Base-by-base conservation (phyloP, 2,888 invertebrate genomes). In the Philereme transversata region DNA sequence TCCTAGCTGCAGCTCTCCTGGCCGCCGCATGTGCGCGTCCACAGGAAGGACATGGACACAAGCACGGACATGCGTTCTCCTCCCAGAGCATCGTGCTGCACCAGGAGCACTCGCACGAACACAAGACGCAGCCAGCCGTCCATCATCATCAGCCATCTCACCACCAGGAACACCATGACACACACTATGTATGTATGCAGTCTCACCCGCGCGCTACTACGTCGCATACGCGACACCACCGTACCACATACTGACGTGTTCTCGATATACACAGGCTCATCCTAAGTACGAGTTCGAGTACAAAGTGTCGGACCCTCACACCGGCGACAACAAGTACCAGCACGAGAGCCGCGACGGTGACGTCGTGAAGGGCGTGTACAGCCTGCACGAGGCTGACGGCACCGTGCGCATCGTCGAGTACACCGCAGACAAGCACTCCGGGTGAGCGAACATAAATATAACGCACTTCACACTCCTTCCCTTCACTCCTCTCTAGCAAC, bases 351-450 rank as follows among this genome's bases (percentile, higher is more conserved):
- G 90, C 44, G 90, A 93, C 77, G 94, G 94, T 4, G 93, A 94
- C 72, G 90, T 88, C 36, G 94, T 94, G 52, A 92, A 93, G 77
- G 94, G 94, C 48, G 92, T 93, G 72, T 94, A 94, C 80, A 67
- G 67, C 43, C 63, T 77, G 47, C 71, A 76, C 9, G 71, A 76
- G 59, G 71, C 78, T 40, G 78, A 78, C 35, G 77, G 77, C 45
- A 56, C 70, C 67, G 71, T 86, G 56, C 82, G 92, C 67, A 86
- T 84, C 22, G 93, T 93, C 9, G 85, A 93, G 71, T 93, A 93
- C 79, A 82, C 83, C 72, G 93, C 92, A 50, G 93, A 93, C 71
- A 84, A 92, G 74, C 67, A 72, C 55, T 61, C 68, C 5, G 71
- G 71, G 70, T 70, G 45, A 69, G 69, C 22, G 22, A 22, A 22